Evolutionary conservation across 2,797 vertebrate species (phyloP), one percentile per base, ranked within the genome.

Genomic region (Girardinus metallicus): DNA sequence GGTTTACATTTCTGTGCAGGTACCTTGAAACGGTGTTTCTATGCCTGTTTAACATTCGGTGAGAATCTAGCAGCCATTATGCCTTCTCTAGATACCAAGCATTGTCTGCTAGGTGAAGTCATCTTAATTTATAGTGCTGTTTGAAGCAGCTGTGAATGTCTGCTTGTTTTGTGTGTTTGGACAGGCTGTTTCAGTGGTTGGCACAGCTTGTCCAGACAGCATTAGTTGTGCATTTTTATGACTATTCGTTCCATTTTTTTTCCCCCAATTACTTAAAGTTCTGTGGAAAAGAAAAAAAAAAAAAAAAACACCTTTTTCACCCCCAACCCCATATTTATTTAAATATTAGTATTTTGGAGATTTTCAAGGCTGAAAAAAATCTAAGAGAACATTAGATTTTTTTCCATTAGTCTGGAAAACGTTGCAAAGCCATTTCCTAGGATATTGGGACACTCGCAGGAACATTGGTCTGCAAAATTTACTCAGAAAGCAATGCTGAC

Each of bases 191-290:
- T 91, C 84, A 90, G 85, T 85, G 82, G 29, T 79, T 85, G 92
- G 86, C 92, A 86, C 94, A 95, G 93, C 94, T 94, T 91, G 92
- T 39, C 57, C 77, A 76, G 94, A 94, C 94, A 93, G 87, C 51
- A 70, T 89, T 85, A 86, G 77, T 77, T 60, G 83, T 75, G 47
- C 75, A 53, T 84, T 81, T 76, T 29, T 39, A 9, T 26, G 62
- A 76, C 36, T 57, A 3, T 23, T 73, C 55, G 73, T 29, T 81
- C 13, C 80, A 3, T 3, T 3, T 21, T 49, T 9, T 9, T 1
- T 0, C 1, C 18, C 4, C 6, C 5, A 53, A 4, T 39, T 83
- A 29, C 26, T 29, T 44, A n/a, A 71, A n/a, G 26, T 15, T 44
- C 12, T 44, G 5, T 43, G 11, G 1, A 68, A 68, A 39, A 2